Conservation (phyloP, 2,888 invertebrate species). For the Helicoverpa assulta region DNA sequence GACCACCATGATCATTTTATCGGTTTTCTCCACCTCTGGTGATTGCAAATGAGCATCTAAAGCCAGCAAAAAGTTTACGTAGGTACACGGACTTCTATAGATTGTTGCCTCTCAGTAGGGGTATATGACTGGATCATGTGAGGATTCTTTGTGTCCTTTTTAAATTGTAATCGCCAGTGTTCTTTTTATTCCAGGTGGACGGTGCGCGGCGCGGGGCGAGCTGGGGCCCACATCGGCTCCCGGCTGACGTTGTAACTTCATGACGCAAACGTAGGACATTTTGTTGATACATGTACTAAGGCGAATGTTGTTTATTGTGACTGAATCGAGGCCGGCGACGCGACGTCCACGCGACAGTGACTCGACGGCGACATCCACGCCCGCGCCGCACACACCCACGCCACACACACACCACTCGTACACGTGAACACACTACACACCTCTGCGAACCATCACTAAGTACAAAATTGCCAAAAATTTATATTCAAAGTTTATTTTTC, state of each 20-base stretch:
- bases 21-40: too few species aligned
- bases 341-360: slow-evolving; percentile 69
- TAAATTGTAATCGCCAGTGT: slow-evolving; percentile 52
- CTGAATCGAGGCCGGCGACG: slow-evolving; percentile 75
- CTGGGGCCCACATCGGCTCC: slow-evolving; percentile 68
- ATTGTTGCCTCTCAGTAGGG: too few species aligned
- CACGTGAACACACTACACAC: slow-evolving; percentile 69
- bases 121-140: too few species aligned
- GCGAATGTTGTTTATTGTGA: slow-evolving; percentile 86
- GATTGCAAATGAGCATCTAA: too few species aligned
- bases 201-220: slow-evolving; percentile 76
- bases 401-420: slow-evolving; percentile 59
- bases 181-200: slow-evolving; percentile 74
- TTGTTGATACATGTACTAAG: slow-evolving; percentile 88
- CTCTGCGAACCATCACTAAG: slow-evolving; percentile 85
- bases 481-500: slow-evolving; percentile 72
- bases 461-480: slow-evolving; percentile 90
- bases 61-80: too few species aligned
- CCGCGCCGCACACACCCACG: slow-evolving; percentile 72
- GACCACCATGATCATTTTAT: too few species aligned
- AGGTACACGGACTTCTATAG: too few species aligned
- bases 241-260: slow-evolving; percentile 69
- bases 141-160: slow-evolving; percentile 13
- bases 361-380: slow-evolving; percentile 69
- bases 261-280: slow-evolving; percentile 85